These are phyloP conservation scores for Xestia sexstrigata DNA, from an alignment of 2,888 invertebrate species.

Conservation along the genomic window DNA sequence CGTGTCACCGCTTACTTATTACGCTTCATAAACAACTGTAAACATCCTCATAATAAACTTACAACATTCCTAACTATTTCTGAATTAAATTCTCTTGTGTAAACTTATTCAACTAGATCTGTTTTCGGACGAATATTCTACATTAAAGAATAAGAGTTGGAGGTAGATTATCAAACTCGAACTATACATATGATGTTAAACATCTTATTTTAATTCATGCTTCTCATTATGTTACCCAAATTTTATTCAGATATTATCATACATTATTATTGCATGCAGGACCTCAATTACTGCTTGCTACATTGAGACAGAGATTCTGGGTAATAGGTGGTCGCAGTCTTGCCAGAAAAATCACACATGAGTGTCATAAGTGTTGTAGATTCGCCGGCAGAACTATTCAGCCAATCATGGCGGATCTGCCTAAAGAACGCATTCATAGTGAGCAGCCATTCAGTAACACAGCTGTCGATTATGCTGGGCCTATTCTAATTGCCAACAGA, in stretches of 20 bases:
- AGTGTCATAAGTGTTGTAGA: conserved; percentile 40
- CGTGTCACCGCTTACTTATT: conserved; percentile 14
- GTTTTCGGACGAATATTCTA: too few relatives aligned
- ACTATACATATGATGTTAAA: too few relatives aligned
- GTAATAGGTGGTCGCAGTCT: too few relatives aligned
- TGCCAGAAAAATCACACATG: too few relatives aligned
- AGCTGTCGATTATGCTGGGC: conserved; percentile 35
- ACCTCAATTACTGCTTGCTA: too few relatives aligned
- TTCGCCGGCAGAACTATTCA: conserved; percentile 39
- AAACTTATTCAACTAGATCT: conserved; percentile 7
- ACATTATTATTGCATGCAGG: too few relatives aligned
- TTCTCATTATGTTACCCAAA: too few relatives aligned
- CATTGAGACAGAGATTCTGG: too few relatives aligned
- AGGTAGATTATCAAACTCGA: too few relatives aligned
- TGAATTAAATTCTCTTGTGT: conserved; percentile 20
- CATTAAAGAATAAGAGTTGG: too few relatives aligned
- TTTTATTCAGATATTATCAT: too few relatives aligned
- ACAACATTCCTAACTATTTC: neutral
- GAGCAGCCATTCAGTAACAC: conserved; percentile 30
- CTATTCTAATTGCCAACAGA: conserved; percentile 22
- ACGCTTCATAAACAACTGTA: conserved; percentile 16
- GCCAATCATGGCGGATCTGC: conserved; percentile 35
- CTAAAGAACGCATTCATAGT: conserved; percentile 15
- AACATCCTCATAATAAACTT: conserved; percentile 6
- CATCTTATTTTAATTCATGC: too few relatives aligned